Percentiles rank a stretch among this genome's conserved stretches.
These are phyloP conservation scores for Edolisoma coerulescens DNA, from an alignment of 2,113 vertebrate species.

Conservation along the genomic window DNA sequence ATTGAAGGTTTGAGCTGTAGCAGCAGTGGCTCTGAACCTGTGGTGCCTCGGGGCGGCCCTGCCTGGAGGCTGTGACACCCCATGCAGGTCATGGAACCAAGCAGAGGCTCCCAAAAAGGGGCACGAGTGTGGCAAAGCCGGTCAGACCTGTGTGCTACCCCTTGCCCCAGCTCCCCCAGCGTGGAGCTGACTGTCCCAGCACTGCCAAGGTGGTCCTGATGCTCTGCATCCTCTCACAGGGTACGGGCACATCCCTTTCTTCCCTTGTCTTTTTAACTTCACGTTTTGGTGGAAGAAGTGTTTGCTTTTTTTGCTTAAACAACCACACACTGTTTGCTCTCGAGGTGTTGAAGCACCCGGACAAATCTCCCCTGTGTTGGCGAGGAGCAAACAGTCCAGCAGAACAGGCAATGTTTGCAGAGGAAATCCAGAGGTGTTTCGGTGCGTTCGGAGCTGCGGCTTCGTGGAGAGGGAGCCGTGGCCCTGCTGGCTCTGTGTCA, in stretches of 20 bases:
- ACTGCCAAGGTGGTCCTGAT: rapidly evolving
- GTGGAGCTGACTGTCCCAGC: rapidly evolving
- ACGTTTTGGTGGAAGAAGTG: not conserved
- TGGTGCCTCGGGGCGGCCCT: not conserved
- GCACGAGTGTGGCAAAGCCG: rapidly evolving
- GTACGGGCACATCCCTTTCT: rapidly evolving
- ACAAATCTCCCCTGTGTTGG: not conserved
- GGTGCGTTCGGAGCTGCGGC: not conserved
- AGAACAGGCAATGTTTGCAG: not conserved
- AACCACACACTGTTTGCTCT: not conserved
- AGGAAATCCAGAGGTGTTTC: not conserved
- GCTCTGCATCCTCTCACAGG: not conserved
- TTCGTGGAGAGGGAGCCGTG: rapidly evolving
- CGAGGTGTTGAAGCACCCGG: not conserved
- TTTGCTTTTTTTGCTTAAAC: conserved; percentile 12
- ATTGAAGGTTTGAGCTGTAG: not conserved
- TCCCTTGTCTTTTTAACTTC: not conserved
- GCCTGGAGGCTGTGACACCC: not conserved
- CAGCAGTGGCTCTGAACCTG: not conserved
- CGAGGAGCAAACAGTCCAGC: conserved; percentile 9
- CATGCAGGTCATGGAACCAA: rapidly evolving
- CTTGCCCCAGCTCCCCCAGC: not conserved
- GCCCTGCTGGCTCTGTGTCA: not conserved
- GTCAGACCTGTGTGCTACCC: rapidly evolving
- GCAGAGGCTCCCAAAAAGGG: not conserved